phyloP scores from a whole-genome alignment of 2,797 vertebrate species.

The Microctenopoma steveboyesi region DNA sequence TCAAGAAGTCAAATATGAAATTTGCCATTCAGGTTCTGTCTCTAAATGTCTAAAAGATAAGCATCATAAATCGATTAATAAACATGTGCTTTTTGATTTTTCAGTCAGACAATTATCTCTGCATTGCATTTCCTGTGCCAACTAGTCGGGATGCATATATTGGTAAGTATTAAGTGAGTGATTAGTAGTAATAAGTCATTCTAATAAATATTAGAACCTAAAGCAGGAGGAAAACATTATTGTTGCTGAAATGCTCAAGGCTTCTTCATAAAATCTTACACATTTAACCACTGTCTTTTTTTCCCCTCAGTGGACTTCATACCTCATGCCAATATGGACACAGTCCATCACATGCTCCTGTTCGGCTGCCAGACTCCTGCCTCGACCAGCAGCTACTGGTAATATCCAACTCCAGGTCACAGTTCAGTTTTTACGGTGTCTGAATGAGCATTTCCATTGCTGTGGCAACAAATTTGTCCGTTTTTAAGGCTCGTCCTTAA shows the following conservation, averaged over 20 bases:
- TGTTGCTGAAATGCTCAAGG: not conserved
- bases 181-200: not conserved
- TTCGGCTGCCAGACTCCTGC: conserved; percentile 92
- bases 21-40: not conserved
- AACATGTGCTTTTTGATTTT: conserved; percentile 33
- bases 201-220: no score
- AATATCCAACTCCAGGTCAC: conserved; percentile 56
- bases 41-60: no score
- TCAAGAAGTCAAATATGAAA: not conserved
- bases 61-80: no score
- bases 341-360: conserved; percentile 96
- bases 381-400: conserved; percentile 91
- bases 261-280: not conserved
- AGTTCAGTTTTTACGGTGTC: not conserved
- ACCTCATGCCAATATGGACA: conserved; percentile 95
- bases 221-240: no score
- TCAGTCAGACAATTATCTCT: conserved; percentile 96
- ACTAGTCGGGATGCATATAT: conserved; percentile 87
- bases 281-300: conserved; percentile 41
- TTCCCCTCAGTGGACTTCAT: conserved; percentile 92
- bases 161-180: conserved; percentile 83
- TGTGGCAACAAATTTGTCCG: not conserved
- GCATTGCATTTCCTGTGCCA: conserved; percentile 88
- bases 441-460: not conserved
- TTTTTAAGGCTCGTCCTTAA: no score